Percentiles rank a stretch among this genome's conserved stretches.
phyloP scores from a whole-genome alignment of 2,113 vertebrate genomes.

The Tachycineta bicolor region DNA sequence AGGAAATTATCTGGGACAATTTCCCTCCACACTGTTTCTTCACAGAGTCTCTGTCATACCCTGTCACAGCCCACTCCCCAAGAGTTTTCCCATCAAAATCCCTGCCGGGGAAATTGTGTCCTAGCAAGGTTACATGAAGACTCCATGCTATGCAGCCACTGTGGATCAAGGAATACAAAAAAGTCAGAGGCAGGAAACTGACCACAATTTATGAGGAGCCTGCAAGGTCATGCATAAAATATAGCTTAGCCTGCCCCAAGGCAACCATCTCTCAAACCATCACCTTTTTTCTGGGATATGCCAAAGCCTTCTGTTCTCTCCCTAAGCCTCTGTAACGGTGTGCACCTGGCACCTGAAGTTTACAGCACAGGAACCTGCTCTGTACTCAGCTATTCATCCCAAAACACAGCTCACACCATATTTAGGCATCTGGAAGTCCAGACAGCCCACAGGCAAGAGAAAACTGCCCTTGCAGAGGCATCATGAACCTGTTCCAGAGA shows the following conservation, averaged over 20 bases:
- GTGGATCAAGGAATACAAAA: not conserved
- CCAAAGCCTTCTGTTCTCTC: not conserved
- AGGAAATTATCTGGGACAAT: not conserved
- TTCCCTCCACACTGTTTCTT: not conserved
- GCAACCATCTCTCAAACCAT: not conserved
- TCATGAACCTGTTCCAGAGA: not conserved
- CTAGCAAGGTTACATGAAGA: not conserved
- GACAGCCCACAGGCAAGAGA: not conserved
- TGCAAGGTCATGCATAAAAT: not conserved
- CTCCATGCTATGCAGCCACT: not conserved
- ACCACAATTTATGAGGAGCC: not conserved
- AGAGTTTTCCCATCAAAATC: not conserved
- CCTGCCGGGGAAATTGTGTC: not conserved
- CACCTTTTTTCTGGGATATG: not conserved
- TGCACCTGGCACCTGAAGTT: not conserved
- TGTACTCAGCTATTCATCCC: accelerated
- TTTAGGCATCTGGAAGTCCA: not conserved
- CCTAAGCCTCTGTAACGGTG: not conserved
- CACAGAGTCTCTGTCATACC: not conserved
- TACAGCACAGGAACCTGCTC: not conserved
- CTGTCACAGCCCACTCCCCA: not conserved
- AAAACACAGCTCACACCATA: not conserved
- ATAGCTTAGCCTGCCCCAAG: not conserved
- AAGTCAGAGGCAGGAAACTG: not conserved
- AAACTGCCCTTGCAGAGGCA: not conserved